Evolutionary conservation across 2,113 vertebrate genomes (phyloP), one percentile per base, ranked within the genome.

Genomic region (Larimichthys crocea): DNA sequence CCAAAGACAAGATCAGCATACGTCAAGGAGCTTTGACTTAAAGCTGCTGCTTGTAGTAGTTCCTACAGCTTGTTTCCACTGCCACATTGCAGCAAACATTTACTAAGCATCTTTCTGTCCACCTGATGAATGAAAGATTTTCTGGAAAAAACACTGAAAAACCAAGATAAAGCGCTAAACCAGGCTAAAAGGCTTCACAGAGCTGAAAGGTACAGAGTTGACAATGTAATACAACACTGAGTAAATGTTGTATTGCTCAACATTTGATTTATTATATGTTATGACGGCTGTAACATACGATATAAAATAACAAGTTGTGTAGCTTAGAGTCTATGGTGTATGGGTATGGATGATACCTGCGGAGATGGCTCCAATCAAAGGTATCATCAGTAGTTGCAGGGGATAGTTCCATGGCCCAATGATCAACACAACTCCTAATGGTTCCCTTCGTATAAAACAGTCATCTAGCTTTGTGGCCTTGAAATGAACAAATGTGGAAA

Each of bases 371-470:
- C 52, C 93, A 44, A 95, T 67, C 78, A 96, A 44, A 15, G 95
- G 95, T 24, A 80, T 1, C 2, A 95, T 0, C 8, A 94, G 81
- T 1, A 96, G 93, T 0, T 95, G 94, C 19, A 95, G 59, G 3
- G 95, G 95, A 78, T 96, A 96, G 85, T 96, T 95, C 95, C 95
- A 96, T 0, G 95, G 44, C 0, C 91, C 94, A 1, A 96, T 95
- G 70, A 96, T 91, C 63, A 95, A 84, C 46, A 95, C 94, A 0
- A 96, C 93, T 22, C 95, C 95, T 4, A 96, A 80, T 0, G 95
- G 94, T 49, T 94, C 90, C 69, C 88, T 91, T 49, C 80, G 92
- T 0, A 95, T 69, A 65, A 90, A 95, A 84, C 94, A 95, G 24
- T 92, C 80, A 61, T 96, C 95, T 0, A 95, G 61, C 84, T 91